Base-by-base conservation (phyloP, 2,888 invertebrate species). In the Mayetiola destructor region DNA sequence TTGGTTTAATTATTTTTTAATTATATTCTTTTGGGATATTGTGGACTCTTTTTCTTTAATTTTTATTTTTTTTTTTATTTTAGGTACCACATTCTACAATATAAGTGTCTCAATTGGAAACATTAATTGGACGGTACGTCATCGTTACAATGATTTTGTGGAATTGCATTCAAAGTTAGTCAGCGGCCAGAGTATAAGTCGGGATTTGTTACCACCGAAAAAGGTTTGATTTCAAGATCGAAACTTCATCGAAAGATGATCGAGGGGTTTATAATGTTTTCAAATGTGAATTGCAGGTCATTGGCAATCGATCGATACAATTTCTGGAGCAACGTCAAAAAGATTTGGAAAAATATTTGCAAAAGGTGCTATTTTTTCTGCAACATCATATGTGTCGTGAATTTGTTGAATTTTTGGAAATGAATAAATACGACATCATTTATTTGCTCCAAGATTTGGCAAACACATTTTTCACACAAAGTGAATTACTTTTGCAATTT, bases 191-290 rank as follows among this genome's bases (percentile, higher is more conserved):
- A 86, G 87, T 56, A 80, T 91, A 3, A 81, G 86, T 8, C 89
- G 86, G 68, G 89, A 88, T 64, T 76, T 91, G 59, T 73, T 96
- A 16, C 96, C 96, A 12, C 92, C 92, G 0, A 96, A 97, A 72
- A 94, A 93, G 74, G 72, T 40, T 42, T 12, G 14, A 42, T 42
- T 21, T 48, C 27, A 48, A 48, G 16, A 56, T 35, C 16, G 20
- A 20, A 14, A 2, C 21, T 9, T 12, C 32, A n/a, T n/a, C n/a
- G n/a, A n/a, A n/a, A n/a, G n/a, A n/a, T n/a, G n/a, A n/a, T n/a
- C n/a, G n/a, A n/a, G n/a, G n/a, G n/a, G n/a, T n/a, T n/a, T n/a
- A n/a, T n/a, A n/a, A n/a, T n/a, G n/a, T n/a, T n/a, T n/a, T n/a
- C n/a, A n/a, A n/a, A n/a, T n/a, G n/a, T n/a, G n/a, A n/a, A n/a